A percentile compares a stretch with the other conserved stretches of the same genome.
Evolutionary conservation across 1,140 invertebrate genomes (phyloP).

Genomic region (Neoseiulus cucumeris): DNA sequence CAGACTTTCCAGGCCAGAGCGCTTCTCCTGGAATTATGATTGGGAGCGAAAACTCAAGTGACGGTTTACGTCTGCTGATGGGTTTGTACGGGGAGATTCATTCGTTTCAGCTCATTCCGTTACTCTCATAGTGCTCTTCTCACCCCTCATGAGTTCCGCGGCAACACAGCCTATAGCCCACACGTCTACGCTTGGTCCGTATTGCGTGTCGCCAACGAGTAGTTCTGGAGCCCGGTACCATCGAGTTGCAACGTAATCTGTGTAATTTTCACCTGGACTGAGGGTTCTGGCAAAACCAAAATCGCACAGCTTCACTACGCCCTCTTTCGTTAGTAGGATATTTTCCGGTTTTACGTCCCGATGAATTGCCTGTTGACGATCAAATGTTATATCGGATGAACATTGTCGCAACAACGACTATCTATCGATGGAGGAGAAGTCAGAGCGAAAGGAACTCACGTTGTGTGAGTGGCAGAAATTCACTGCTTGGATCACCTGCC

Average conservation of each 20-base stretch:
- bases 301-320: conserved; percentile 90
- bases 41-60: neutral
- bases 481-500: conserved; percentile 83
- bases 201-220: conserved; percentile 88
- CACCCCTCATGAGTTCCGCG: conserved; percentile 61
- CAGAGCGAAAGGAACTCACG: conserved; percentile 19
- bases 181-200: conserved; percentile 88
- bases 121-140: neutral
- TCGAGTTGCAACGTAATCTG: conserved; percentile 94
- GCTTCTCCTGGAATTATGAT: conserved; percentile 45
- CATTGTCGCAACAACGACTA: too few species aligned
- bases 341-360: conserved; percentile 98
- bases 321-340: conserved; percentile 78
- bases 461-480: conserved; percentile 90
- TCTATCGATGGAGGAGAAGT: too few species aligned
- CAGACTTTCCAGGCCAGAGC: conserved; percentile 91
- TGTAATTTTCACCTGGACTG: conserved; percentile 92
- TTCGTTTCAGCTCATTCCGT: neutral
- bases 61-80: conserved; percentile 14
- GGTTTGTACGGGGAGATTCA: conserved; percentile 16
- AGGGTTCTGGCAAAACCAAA: conserved; percentile 96
- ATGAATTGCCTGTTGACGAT: conserved; percentile 50
- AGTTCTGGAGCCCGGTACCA: conserved; percentile 96
- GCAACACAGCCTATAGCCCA: conserved; percentile 92
- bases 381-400: neutral